Conservation (phyloP, 1,140 invertebrate species). For the Pachypeltis micranthus region DNA sequence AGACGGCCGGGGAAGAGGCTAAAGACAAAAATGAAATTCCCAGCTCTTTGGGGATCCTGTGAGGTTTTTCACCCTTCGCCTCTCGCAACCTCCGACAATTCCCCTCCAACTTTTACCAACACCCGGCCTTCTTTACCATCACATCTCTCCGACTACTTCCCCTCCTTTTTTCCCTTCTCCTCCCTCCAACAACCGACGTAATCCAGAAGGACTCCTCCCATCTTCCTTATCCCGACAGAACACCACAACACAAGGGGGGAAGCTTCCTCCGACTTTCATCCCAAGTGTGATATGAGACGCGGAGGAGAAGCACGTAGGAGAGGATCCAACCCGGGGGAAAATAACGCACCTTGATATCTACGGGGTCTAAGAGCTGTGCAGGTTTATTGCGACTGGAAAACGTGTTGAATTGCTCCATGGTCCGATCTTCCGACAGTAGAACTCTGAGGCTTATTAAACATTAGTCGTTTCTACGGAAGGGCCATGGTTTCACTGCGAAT, state of each 20-base stretch:
- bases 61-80: background rate
- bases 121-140: background rate
- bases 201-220: background rate
- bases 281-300: background rate
- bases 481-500: too few species aligned
- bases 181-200: background rate
- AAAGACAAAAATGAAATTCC: slow-evolving; percentile 4
- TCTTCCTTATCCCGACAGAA: background rate
- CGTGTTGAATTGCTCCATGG: background rate
- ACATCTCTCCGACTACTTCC: background rate
- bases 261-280: background rate
- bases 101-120: background rate
- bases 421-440: background rate
- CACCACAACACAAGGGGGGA: too few species aligned
- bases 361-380: background rate
- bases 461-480: too few species aligned
- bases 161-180: background rate
- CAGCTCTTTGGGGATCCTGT: background rate
- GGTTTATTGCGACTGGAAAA: slow-evolving; percentile 8
- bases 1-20: background rate
- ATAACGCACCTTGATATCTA: background rate
- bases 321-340: background rate
- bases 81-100: background rate
- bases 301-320: background rate
- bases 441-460: background rate